Base-by-base conservation (phyloP, 2,888 invertebrate genomes). In the Drosophila anomalata region DNA sequence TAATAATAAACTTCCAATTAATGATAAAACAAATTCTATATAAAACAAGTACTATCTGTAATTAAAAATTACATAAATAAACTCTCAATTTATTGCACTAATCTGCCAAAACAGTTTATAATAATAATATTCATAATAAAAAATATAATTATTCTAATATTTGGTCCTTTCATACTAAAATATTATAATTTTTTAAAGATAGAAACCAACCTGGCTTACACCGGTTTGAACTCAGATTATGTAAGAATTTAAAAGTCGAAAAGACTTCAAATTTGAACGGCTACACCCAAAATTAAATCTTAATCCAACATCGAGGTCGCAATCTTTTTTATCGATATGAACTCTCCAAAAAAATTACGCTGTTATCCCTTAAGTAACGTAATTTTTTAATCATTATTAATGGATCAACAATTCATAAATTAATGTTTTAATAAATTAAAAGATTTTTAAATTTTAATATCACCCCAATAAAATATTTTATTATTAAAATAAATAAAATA, bases 171-270 rank as follows among this genome's bases (percentile, higher is more conserved):
- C 14, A 14, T 14, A 14, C 14, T 14, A 14, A 14, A 14, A 14
- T 14, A 14, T 14, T 14, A 14, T 14, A 14, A 14, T 14, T 14
- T 14, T 14, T 14, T 14, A 14, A 14, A 95, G 95, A 96, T 95
- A 96, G 94, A 96, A 96, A 94, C 95, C 95, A 94, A 96, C 95
- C 95, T 95, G 95, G 95, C 94, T 96, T 89, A 95, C 94, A 93
- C 95, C 95, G 95, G 95, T 95, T 93, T 96, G 94, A 96, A 96
- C 95, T 96, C 95, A 96, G 95, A 95, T 96, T 95, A 95, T 95
- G 95, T 95, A 95, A 95, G 94, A 94, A 93, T 94, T 95, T 94
- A 95, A 95, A 94, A 93, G 95, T 95, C 95, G 95, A 95, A 95
- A 95, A 95, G 95, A 94, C 94, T 93, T 93, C 74, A 84, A 80